These are phyloP conservation scores for Drosophila bipectinata DNA, from an alignment of 1,140 invertebrate genomes.

Conservation along the genomic window DNA sequence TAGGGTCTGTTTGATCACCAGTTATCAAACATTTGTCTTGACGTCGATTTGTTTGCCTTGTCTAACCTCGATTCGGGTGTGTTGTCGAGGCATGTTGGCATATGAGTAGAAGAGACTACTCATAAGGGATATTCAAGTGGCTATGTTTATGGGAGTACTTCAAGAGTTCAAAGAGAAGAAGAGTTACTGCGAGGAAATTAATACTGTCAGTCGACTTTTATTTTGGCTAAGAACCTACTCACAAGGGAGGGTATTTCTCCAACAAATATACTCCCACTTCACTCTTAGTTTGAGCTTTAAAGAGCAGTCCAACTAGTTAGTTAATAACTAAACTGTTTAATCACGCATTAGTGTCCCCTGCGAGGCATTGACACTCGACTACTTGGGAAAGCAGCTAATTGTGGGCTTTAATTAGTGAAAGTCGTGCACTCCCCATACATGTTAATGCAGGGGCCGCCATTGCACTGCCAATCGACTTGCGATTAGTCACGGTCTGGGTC, in stretches of 20 bases:
- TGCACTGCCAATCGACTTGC: neutral
- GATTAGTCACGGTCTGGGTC: constrained; percentile 33
- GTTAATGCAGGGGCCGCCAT: neutral
- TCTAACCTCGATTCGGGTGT: constrained; percentile 1
- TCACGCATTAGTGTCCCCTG: too few species aligned
- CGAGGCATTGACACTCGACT: constrained; percentile 6
- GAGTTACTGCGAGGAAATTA: too few species aligned
- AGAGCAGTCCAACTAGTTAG: too few species aligned
- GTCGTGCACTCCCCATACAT: constrained; percentile 12
- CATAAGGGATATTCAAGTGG: too few species aligned
- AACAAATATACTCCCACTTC: too few species aligned
- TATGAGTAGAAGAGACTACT: neutral
- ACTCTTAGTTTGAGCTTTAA: too few species aligned
- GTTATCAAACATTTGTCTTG: constrained; percentile 60
- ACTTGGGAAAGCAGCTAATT: constrained; percentile 29
- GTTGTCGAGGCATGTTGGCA: constrained; percentile 7
- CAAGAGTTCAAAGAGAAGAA: neutral
- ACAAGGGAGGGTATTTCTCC: too few species aligned
- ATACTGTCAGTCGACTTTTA: too few species aligned
- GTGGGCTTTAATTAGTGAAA: constrained; percentile 51
- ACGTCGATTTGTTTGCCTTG: constrained; percentile 41
- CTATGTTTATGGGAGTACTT: too few species aligned
- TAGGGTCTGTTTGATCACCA: constrained; percentile 43
- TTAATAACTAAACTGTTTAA: too few species aligned
- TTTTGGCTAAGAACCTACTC: too few species aligned